Conservation (phyloP, 2,888 invertebrate genomes). For the Glaucopsyche alexis region DNA sequence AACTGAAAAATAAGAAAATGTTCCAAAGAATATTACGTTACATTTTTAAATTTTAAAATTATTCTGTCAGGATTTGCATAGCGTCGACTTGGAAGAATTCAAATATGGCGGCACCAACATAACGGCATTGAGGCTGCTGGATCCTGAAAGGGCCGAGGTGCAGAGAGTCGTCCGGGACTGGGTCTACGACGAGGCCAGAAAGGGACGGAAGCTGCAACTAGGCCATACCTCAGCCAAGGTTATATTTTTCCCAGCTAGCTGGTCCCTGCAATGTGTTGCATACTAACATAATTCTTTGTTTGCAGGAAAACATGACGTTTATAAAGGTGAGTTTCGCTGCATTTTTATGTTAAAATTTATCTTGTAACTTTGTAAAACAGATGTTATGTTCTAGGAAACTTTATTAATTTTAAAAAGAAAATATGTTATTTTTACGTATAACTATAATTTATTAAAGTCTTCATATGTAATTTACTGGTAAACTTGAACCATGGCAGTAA, state of each 20-base stretch:
- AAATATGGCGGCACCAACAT: slow-evolving; percentile 97
- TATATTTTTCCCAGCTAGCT: slow-evolving; percentile 40
- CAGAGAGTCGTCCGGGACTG: slow-evolving; percentile 89
- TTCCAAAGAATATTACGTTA: slow-evolving; percentile 14
- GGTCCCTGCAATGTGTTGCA: slow-evolving; percentile 33
- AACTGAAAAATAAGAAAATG: slow-evolving; percentile 8
- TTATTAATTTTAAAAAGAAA: background rate
- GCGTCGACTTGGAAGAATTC: slow-evolving; percentile 95
- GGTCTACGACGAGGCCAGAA: slow-evolving; percentile 87
- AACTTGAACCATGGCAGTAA: too few species aligned
- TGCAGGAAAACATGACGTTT: slow-evolving; percentile 85
- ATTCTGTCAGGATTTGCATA: slow-evolving; percentile 88
- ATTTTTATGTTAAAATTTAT: slow-evolving; percentile 17
- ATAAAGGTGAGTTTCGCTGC: slow-evolving; percentile 80
- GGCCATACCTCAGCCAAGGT: slow-evolving; percentile 80
- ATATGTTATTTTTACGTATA: background rate
- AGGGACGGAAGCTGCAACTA: slow-evolving; percentile 81
- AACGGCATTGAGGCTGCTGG: slow-evolving; percentile 93
- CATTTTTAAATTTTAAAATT: background rate
- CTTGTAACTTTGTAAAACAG: slow-evolving; percentile 19
- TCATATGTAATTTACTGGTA: too few species aligned
- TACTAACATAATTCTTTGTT: slow-evolving; percentile 42
- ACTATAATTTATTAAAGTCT: background rate
- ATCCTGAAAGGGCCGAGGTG: slow-evolving; percentile 89
- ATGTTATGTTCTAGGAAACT: background rate